Conservation (phyloP, 2,888 invertebrate species). For the Cerastis rubricosa region DNA sequence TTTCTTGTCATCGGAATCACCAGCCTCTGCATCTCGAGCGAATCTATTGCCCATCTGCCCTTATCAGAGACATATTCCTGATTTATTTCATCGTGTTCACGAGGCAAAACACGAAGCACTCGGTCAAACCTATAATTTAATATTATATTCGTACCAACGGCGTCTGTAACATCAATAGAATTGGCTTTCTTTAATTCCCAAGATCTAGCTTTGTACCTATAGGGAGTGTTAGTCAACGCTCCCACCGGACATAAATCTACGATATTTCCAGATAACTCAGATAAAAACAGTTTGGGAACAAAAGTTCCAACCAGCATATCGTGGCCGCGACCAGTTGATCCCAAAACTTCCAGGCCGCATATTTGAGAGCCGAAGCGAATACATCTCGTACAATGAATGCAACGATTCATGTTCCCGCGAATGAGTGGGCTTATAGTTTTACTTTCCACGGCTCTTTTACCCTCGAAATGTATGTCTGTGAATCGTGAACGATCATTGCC, state of each 20-base stretch:
- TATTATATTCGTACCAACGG: conserved; percentile 85
- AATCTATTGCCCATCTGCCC: conserved; percentile 98
- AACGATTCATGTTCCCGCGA: conserved; percentile 99
- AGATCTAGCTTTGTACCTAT: conserved; percentile 98
- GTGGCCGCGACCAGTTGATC: conserved; percentile 97
- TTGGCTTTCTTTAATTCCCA: conserved; percentile 97
- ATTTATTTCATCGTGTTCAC: conserved; percentile 91
- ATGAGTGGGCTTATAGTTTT: conserved; percentile 99
- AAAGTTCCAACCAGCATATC: conserved; percentile 99
- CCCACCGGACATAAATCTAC: conserved; percentile 99
- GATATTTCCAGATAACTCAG: conserved; percentile 99
- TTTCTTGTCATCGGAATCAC: conserved; percentile 97
- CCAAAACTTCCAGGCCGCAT: conserved; percentile 98
- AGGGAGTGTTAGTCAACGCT: conserved; percentile 99
- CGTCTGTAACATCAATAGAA: conserved; percentile 87
- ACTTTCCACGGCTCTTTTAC: conserved; percentile 98
- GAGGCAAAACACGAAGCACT: conserved; percentile 82
- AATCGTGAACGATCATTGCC: conserved; percentile 98
- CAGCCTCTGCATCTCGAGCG: conserved; percentile 98
- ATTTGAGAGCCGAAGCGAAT: conserved; percentile 99
- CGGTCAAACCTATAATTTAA: conserved; percentile 82
- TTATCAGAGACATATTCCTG: conserved; percentile 99
- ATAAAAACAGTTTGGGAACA: conserved; percentile 98
- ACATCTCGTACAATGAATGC: conserved; percentile 99
- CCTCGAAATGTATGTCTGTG: conserved; percentile 96